A percentile compares a stretch with the other conserved stretches of the same genome.
Conservation (phyloP, 2,113 vertebrate species). For the Peromyscus maniculatus region DNA sequence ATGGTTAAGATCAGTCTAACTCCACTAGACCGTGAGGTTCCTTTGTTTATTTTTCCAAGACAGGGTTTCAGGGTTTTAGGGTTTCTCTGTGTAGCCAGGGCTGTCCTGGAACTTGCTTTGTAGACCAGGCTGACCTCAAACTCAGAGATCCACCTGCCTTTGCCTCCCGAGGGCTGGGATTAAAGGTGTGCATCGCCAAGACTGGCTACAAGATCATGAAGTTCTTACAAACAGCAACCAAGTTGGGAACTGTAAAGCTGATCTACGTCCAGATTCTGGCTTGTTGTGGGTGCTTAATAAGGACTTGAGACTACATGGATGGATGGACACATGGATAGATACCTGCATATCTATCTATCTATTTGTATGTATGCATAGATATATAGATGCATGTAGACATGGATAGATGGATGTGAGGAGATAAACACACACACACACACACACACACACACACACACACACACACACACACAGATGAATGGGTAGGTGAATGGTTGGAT, state of each 20-base stretch:
- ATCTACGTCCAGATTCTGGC: no score
- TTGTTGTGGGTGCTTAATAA: not conserved
- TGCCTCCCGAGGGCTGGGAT: not conserved
- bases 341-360: not conserved
- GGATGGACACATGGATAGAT: not conserved
- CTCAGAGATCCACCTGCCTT: not conserved
- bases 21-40: not conserved
- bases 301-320: not conserved
- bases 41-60: not conserved
- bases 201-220: not conserved
- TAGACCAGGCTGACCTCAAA: not conserved
- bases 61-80: not conserved
- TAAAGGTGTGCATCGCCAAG: not conserved
- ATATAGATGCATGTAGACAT: not conserved
- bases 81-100: not conserved
- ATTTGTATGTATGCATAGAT: not conserved
- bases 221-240: not conserved
- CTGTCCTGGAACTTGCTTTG: not conserved
- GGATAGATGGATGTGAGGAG: not conserved
- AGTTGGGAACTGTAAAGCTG: accelerated
- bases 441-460: no score
- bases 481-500: not conserved
- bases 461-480: not conserved
- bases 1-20: not conserved
- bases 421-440: not conserved